Evolutionary conservation across 2,797 vertebrate species (phyloP), one percentile per base, ranked within the genome.

Genomic region (Sphaeramia orbicularis): DNA sequence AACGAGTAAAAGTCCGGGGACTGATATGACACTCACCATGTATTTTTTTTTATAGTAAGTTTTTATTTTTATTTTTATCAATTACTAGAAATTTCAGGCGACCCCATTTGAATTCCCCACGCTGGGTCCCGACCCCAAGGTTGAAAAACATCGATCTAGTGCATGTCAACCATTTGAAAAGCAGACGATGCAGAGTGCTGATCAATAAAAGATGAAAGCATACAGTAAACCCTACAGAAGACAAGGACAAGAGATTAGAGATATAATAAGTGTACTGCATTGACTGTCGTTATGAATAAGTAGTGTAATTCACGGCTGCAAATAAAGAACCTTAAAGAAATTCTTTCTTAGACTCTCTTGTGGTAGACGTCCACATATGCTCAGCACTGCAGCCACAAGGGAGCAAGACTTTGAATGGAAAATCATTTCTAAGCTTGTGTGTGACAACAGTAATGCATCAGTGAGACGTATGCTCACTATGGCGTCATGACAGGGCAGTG

Each of bases 401-500:
- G 58, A 62, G 18, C 16, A 8, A 41, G 56, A 45, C 42, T 44
- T 50, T 64, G 50, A 70, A 61, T 50, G 59, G 12, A 75, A 52
- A 41, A 59, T 53, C 49, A 59, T 73, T 51, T 50, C 12, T 7
- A 16, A 15, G 48, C 44, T 16, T 40, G 50, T 2, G 43, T 52
- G 43, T 74, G 54, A 74, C 15, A 44, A 54, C 59, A 50, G 55
- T 37, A 44, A 55, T 61, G 56, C 52, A 66, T 72, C 60, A 65
- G 51, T 63, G 36, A 73, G 44, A 55, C 52, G 13, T 37, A 21
- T 60, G 45, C 40, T 43, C 47, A 24, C 59, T 36, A 12, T 24
- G 49, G 44, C 18, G 19, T 53, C 44, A 10, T 56, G 71, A 56
- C 13, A 0, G 8, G 16, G 4, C 12, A 10, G 13, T 53, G 56